These are phyloP conservation scores for Cuniculus paca DNA, from an alignment of 2,797 vertebrate genomes.

Conservation along the genomic window DNA sequence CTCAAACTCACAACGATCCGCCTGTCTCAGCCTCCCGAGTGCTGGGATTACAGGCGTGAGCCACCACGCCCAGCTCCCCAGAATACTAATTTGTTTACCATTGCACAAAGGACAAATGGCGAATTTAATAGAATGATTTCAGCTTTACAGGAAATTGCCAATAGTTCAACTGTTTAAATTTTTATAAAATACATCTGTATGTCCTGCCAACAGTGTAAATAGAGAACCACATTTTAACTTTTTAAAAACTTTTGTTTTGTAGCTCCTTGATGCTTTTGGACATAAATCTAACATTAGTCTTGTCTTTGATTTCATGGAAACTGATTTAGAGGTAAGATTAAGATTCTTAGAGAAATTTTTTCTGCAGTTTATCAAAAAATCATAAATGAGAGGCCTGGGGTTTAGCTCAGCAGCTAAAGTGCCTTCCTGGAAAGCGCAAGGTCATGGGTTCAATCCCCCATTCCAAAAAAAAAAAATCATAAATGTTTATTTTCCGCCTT, in stretches of 20 bases:
- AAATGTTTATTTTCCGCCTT: constrained; percentile 40
- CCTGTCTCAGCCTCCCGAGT: no score
- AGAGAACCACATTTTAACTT: constrained; percentile 51
- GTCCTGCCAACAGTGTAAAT: neutral
- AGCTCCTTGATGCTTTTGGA: constrained; percentile 98
- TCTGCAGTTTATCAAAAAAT: neutral
- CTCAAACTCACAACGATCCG: no score
- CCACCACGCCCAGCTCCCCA: no score
- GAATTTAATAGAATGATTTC: constrained; percentile 58
- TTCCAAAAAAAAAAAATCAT: neutral
- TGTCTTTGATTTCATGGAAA: constrained; percentile 99
- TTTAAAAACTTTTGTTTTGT: constrained; percentile 76
- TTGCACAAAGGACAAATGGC: neutral
- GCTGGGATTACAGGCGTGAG: no score
- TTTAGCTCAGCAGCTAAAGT: no score
- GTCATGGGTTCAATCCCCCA: no score
- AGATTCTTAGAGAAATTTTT: neutral
- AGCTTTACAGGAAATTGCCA: constrained; percentile 10
- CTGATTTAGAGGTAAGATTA: constrained; percentile 95
- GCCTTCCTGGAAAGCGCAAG: no score
- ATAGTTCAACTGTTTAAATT: constrained; percentile 28
- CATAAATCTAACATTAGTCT: constrained; percentile 99
- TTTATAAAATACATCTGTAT: neutral
- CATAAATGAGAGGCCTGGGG: no score
- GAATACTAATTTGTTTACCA: neutral